Conservation (phyloP, 2,113 vertebrate species). For the Eptesicus fuscus region DNA sequence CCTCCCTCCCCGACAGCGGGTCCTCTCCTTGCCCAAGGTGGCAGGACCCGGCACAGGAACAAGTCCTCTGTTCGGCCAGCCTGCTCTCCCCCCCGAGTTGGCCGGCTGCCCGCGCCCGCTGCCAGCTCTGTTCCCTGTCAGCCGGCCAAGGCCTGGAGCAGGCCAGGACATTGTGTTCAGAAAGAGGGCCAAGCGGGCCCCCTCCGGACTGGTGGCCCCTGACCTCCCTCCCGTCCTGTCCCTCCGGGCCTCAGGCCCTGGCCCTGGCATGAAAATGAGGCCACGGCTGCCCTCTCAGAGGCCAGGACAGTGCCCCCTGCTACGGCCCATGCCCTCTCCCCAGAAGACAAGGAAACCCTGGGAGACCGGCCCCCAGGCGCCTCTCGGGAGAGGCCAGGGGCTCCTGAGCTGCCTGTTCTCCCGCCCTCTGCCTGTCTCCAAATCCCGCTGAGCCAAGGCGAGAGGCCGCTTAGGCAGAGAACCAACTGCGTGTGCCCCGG, state of each 20-base stretch:
- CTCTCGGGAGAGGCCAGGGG: background rate
- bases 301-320: background rate
- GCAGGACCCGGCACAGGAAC: slow-evolving; percentile 43
- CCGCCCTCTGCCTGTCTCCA: background rate
- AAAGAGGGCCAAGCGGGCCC: slow-evolving; percentile 52
- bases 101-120: slow-evolving; percentile 29
- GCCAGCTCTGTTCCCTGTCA: slow-evolving; percentile 70
- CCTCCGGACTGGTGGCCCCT: background rate
- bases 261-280: background rate
- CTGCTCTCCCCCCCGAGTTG: background rate
- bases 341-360: background rate
- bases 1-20: background rate
- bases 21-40: background rate
- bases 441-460: background rate
- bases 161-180: slow-evolving; percentile 74
- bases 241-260: slow-evolving; percentile 23
- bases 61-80: slow-evolving; percentile 6
- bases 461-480: background rate
- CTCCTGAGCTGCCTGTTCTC: background rate
- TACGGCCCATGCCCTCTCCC: background rate
- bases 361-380: background rate
- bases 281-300: background rate
- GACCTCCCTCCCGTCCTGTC: slow-evolving; percentile 20
- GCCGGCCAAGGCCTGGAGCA: slow-evolving; percentile 48
- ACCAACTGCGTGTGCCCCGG: accelerated